Percentiles rank a stretch among this genome's conserved stretches.
Evolutionary conservation across 2,888 invertebrate genomes (phyloP).

Genomic region (Alviniconcha strummeri): DNA sequence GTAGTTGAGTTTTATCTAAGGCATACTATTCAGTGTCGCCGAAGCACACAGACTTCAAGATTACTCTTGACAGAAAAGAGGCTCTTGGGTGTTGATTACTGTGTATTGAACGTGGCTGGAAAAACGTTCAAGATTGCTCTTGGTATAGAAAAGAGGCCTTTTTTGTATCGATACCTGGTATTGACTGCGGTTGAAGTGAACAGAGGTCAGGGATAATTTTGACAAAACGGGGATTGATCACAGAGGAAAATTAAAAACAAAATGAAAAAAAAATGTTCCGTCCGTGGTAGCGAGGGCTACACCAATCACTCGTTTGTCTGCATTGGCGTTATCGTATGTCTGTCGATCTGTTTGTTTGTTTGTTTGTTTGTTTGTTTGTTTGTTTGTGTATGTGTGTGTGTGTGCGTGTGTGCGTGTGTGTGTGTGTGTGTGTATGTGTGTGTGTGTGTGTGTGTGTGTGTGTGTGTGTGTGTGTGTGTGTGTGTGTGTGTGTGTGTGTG

Average conservation of each 20-base stretch:
- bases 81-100: too few species aligned
- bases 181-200: too few species aligned
- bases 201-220: neutral
- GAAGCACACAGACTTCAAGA: too few species aligned
- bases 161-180: too few species aligned
- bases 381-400: neutral
- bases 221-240: neutral
- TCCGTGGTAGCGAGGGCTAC: neutral
- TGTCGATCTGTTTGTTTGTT: conserved; percentile 3
- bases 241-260: neutral
- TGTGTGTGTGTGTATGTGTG: conserved; percentile 11
- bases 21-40: too few species aligned
- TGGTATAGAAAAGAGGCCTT: too few species aligned
- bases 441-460: conserved; percentile 7
- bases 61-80: too few species aligned
- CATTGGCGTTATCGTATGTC: neutral
- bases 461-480: neutral
- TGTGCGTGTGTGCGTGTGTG: conserved; percentile 8
- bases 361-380: conserved; percentile 10
- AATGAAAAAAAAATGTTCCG: neutral
- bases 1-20: too few species aligned
- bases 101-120: too few species aligned
- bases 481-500: conserved; percentile 11
- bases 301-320: neutral
- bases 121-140: too few species aligned